Conservation (phyloP, 2,888 invertebrate species). For the Helleia helle region DNA sequence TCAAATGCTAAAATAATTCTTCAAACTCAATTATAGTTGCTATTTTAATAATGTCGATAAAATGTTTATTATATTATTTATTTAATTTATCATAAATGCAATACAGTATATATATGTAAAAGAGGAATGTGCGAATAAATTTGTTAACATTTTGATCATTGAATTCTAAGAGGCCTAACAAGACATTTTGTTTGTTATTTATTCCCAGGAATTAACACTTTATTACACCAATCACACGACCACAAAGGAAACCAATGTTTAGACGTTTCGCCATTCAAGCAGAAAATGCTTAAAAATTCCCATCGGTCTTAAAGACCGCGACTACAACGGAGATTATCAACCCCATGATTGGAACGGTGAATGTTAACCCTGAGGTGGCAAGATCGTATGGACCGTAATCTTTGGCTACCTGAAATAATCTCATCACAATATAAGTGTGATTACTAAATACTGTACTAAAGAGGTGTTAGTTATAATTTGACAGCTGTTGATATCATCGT, state of each 20-base stretch:
- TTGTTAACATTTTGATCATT: too few species aligned
- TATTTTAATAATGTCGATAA: too few species aligned
- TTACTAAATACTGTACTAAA: constrained; percentile 9
- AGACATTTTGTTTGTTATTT: constrained; percentile 10
- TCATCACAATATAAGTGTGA: constrained; percentile 19
- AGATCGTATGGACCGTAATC: constrained; percentile 28
- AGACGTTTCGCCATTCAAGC: constrained; percentile 46
- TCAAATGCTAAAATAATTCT: too few species aligned
- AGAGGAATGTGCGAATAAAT: too few species aligned
- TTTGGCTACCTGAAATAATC: constrained; percentile 33
- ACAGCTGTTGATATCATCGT: too few species aligned
- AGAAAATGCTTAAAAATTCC: constrained; percentile 56
- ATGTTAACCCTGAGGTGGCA: constrained; percentile 34
- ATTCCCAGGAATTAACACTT: constrained; percentile 19
- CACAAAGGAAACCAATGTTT: constrained; percentile 49
- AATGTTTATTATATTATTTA: too few species aligned
- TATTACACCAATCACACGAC: constrained; percentile 33
- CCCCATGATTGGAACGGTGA: constrained; percentile 38
- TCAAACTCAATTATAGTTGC: too few species aligned
- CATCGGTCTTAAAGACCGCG: constrained; percentile 36
- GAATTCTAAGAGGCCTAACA: constrained; percentile 2
- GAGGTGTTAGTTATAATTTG: not conserved
- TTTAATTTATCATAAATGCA: too few species aligned
- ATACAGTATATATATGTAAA: too few species aligned
- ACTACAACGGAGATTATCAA: constrained; percentile 30